phyloP scores from a whole-genome alignment of 2,113 vertebrate genomes.

The Bujurquina vittata region DNA sequence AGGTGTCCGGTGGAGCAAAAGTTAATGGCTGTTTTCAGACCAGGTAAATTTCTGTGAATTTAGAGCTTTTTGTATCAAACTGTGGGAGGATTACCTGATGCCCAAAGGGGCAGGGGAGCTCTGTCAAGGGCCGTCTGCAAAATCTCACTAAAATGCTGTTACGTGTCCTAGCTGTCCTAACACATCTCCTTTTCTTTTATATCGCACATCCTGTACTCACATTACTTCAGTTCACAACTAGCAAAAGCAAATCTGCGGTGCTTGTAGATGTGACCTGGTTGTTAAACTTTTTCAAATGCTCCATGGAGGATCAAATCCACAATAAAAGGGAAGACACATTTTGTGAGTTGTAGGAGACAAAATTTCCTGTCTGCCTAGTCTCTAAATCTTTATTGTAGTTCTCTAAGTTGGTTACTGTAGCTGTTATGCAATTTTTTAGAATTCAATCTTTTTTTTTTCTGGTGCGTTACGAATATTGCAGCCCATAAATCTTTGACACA shows the following conservation, averaged over 20 bases:
- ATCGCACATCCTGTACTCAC: background rate
- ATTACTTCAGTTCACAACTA: background rate
- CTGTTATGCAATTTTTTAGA: constrained; percentile 24
- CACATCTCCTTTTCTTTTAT: background rate
- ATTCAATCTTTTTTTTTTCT: constrained; percentile 42
- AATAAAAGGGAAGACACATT: constrained; percentile 21
- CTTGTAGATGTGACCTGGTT: constrained; percentile 14
- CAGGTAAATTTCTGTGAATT: background rate
- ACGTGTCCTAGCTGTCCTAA: background rate
- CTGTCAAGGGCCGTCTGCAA: background rate
- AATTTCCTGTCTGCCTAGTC: constrained; percentile 29
- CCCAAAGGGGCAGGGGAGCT: background rate
- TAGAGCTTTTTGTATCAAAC: background rate
- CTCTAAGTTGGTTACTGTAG: constrained; percentile 26
- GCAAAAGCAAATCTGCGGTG: background rate
- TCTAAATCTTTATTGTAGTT: constrained; percentile 38
- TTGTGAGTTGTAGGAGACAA: constrained; percentile 16
- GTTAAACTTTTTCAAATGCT: background rate
- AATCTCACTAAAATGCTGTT: background rate
- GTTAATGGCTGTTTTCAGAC: background rate
- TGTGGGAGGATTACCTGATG: background rate
- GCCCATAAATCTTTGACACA: constrained; percentile 46
- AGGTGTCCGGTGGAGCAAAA: background rate
- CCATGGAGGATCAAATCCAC: background rate
- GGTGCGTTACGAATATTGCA: constrained; percentile 35